phyloP scores from a whole-genome alignment of 2,888 invertebrate species.

The Hypolimnas misippus region DNA sequence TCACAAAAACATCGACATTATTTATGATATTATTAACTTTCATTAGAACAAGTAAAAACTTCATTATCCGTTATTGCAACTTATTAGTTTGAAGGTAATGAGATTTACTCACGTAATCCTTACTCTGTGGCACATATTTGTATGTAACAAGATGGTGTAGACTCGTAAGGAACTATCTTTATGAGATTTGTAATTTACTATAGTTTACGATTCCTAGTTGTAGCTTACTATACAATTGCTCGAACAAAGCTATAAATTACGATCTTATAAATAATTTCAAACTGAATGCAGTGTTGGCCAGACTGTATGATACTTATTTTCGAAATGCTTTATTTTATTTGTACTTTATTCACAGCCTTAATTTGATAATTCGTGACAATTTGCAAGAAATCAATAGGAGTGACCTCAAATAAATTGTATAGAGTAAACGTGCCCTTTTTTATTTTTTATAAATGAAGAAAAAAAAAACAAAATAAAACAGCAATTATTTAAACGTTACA shows the following conservation, averaged over 20 bases:
- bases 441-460: too few species aligned
- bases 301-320: too few species aligned
- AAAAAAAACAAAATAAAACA: too few species aligned
- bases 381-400: too few species aligned
- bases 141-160: not conserved
- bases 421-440: too few species aligned
- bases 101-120: slow-evolving; percentile 4
- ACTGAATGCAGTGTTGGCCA: not conserved
- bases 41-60: not conserved
- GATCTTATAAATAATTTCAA: slow-evolving; percentile 16
- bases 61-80: not conserved
- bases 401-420: too few species aligned
- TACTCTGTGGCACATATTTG: slow-evolving; percentile 10
- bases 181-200: slow-evolving; percentile 16
- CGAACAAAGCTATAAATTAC: slow-evolving; percentile 13
- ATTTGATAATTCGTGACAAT: too few species aligned
- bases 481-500: too few species aligned
- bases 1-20: slow-evolving; percentile 5
- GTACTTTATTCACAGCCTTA: too few species aligned
- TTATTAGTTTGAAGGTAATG: not conserved
- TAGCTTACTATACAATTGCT: slow-evolving; percentile 17
- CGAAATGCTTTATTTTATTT: too few species aligned
- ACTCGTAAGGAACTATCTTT: slow-evolving; percentile 20
- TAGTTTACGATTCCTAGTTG: slow-evolving; percentile 11
- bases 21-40: slow-evolving; percentile 1